Percentiles rank a stretch among this genome's conserved stretches.
Conservation (phyloP, 2,113 vertebrate genomes). For the Psilopsiagon aurifrons region DNA sequence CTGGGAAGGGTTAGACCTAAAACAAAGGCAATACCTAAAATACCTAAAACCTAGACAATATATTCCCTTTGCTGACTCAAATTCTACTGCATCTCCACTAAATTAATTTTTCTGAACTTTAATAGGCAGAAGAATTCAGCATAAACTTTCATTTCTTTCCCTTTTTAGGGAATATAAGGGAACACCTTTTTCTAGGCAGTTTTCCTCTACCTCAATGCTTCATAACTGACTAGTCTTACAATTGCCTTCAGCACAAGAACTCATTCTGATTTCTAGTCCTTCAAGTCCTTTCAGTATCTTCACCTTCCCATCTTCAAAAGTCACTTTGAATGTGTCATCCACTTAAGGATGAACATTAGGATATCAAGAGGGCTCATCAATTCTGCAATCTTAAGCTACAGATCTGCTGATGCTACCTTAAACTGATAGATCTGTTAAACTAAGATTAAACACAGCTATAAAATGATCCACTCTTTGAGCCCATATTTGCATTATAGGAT, state of each 20-base stretch:
- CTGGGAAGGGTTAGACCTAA: neutral
- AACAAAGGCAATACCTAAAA: neutral
- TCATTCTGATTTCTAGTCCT: neutral
- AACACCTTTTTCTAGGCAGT: neutral
- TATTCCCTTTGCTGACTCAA: neutral
- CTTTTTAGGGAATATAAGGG: neutral
- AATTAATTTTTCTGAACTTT: neutral
- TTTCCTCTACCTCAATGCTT: neutral
- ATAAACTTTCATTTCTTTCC: neutral
- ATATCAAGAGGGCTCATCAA: neutral
- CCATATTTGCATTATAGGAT: neutral
- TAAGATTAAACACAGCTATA: neutral
- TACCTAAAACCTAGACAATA: neutral
- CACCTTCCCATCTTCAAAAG: neutral
- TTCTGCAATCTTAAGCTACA: neutral
- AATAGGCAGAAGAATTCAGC: neutral
- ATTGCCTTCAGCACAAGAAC: neutral
- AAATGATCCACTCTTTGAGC: neutral
- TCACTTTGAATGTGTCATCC: neutral
- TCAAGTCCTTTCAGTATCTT: neutral
- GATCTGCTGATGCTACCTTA: neutral
- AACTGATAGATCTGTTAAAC: neutral
- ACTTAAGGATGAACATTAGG: neutral
- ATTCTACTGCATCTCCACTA: neutral
- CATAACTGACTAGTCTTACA: neutral